These are phyloP conservation scores for Bombus huntii DNA, from an alignment of 1,140 invertebrate genomes.

Conservation along the genomic window DNA sequence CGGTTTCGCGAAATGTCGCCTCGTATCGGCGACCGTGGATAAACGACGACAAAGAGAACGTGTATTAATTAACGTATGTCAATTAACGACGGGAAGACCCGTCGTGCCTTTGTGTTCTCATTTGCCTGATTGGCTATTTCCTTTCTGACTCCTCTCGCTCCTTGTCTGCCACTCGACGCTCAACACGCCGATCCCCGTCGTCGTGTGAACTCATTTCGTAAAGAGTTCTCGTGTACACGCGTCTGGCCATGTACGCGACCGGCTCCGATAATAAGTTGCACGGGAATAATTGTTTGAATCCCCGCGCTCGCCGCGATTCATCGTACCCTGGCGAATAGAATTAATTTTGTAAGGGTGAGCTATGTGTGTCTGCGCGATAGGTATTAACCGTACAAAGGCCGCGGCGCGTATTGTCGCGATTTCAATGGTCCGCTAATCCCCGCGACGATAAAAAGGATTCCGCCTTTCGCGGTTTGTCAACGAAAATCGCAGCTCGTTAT, in stretches of 20 bases:
- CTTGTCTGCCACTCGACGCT: slow-evolving; percentile 31
- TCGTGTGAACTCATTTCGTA: slow-evolving; percentile 53
- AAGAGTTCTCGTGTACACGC: slow-evolving; percentile 49
- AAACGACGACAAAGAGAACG: slow-evolving; percentile 40
- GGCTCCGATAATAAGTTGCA: slow-evolving; percentile 29
- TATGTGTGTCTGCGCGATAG: not conserved
- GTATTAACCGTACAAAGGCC: slow-evolving; percentile 19
- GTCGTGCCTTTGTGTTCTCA: slow-evolving; percentile 49
- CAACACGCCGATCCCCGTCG: slow-evolving; percentile 1
- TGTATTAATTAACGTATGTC: slow-evolving; percentile 59
- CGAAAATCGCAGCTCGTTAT: not conserved
- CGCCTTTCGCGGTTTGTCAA: not conserved
- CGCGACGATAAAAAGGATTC: not conserved
- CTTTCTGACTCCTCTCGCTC: slow-evolving; percentile 36
- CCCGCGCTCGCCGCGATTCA: not conserved
- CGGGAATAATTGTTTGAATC: slow-evolving; percentile 21
- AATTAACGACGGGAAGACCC: slow-evolving; percentile 41
- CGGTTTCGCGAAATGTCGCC: not conserved
- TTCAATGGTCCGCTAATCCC: slow-evolving; percentile 17
- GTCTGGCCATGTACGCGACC: slow-evolving; percentile 17
- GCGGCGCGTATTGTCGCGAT: slow-evolving; percentile 4
- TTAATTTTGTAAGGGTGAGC: slow-evolving; percentile 36
- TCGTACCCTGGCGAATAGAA: slow-evolving; percentile 23
- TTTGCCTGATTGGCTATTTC: slow-evolving; percentile 54
- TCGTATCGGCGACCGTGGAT: not conserved